Evolutionary conservation across 2,797 vertebrate genomes (phyloP).

Genomic region (Pelodytes ibericus): DNA sequence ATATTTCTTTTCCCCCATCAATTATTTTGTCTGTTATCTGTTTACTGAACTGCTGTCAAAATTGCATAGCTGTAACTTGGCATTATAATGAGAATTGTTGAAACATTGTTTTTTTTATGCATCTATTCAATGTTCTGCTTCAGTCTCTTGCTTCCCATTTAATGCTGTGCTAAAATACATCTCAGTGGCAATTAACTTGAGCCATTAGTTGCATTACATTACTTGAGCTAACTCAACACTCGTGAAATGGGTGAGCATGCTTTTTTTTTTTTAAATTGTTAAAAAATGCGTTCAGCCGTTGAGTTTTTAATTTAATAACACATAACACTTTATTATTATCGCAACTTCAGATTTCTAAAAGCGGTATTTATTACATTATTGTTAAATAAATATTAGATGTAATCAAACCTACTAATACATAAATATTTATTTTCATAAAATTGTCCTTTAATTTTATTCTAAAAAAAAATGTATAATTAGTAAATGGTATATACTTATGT

Average conservation of each 20-base stretch:
- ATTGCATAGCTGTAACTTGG: background rate
- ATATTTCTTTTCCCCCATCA: background rate
- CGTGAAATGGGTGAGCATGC: background rate
- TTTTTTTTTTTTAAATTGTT: background rate
- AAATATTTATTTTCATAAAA: too few species aligned
- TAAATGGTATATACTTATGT: too few species aligned
- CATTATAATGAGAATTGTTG: conserved; percentile 2
- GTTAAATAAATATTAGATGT: too few species aligned
- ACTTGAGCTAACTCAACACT: background rate
- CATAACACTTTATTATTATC: too few species aligned
- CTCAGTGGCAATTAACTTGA: background rate
- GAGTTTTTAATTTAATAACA: too few species aligned
- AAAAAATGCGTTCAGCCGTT: background rate
- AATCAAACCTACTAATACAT: too few species aligned
- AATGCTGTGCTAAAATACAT: background rate
- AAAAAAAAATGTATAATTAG: too few species aligned
- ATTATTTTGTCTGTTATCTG: conserved; percentile 8
- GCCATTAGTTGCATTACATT: background rate
- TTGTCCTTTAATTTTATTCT: too few species aligned
- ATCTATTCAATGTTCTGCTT: conserved; percentile 5
- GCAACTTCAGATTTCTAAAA: too few species aligned
- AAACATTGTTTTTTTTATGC: background rate
- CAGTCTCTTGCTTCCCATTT: background rate
- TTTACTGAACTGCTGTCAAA: conserved; percentile 22
- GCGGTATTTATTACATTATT: too few species aligned